A percentile compares a stretch with the other conserved stretches of the same genome.
phyloP scores from a whole-genome alignment of 2,113 vertebrate genomes.

The Anoplopoma fimbria region DNA sequence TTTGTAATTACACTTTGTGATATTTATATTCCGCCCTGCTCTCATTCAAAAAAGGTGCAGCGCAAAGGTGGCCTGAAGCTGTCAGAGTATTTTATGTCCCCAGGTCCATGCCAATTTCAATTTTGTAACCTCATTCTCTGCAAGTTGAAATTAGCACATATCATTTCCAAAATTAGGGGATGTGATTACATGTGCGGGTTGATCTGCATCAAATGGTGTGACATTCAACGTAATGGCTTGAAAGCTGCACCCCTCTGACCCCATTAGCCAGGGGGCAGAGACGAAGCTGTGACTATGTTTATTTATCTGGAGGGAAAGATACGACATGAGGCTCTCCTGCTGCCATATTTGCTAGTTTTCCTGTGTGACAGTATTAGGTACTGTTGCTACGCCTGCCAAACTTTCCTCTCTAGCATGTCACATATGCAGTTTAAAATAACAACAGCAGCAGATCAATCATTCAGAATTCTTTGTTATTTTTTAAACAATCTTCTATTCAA shows the following conservation, averaged over 20 bases:
- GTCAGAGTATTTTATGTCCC: conserved; percentile 36
- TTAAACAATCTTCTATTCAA: background rate
- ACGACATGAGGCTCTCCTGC: background rate
- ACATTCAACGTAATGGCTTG: conserved; percentile 57
- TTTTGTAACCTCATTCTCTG: conserved; percentile 30
- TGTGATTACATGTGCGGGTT: conserved; percentile 1
- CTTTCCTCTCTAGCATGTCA: background rate
- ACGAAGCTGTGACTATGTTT: conserved; percentile 9
- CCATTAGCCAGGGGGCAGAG: conserved; percentile 39
- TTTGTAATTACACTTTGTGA: conserved; percentile 53
- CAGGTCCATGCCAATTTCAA: conserved; percentile 18
- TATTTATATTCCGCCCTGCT: conserved; percentile 56
- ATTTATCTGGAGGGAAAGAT: background rate
- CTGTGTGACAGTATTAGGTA: background rate
- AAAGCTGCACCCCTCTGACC: conserved; percentile 23
- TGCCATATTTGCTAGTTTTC: background rate
- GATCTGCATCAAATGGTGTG: conserved; percentile 34
- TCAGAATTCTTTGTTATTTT: background rate
- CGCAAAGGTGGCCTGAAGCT: conserved; percentile 22
- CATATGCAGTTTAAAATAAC: background rate
- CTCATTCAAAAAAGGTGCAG: conserved; percentile 50
- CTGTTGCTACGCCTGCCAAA: background rate
- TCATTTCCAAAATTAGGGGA: conserved; percentile 32
- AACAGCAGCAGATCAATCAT: background rate
- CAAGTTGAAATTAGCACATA: conserved; percentile 37